Base-by-base conservation (phyloP, 2,797 vertebrate genomes). In the Phataginus tetradactyla region DNA sequence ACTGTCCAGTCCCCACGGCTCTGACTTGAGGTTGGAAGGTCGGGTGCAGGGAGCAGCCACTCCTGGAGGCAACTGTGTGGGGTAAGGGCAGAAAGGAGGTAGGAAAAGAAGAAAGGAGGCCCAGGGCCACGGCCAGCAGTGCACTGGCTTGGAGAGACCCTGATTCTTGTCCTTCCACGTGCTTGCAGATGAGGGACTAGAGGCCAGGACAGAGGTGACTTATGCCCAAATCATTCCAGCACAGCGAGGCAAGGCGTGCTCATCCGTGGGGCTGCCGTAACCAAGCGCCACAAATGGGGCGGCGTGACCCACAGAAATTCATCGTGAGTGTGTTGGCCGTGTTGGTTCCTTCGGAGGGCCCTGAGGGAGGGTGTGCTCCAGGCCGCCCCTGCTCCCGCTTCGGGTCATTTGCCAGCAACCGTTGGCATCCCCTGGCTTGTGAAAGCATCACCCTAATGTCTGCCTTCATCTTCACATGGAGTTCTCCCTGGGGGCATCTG, bases 381-480 rank as follows among this genome's bases (percentile, higher is more conserved):
- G 5, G 29, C 42, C 27, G 39, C 39, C 23, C 7, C 39, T 7
- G 6, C 39, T 10, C 32, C n/a, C 1, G 49, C 23, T 7, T 4
- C 21, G 0, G 8, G n/a, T 0, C 3, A 10, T 32, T 5, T 15
- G 63, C 84, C 15, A 49, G 27, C 18, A 1, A 12, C 9, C 14
- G 13, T 23, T 7, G 69, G 69, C 1, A 0, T 11, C 21, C 15
- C 9, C 7, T 2, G 51, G 90, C 42, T 42, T 34, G 0, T 1
- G 8, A 78, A 84, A 17, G 39, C 32, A 7, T 29, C 29, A 7
- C 7, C 49, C 32, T 0, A 3, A 8, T 21, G 37, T n/a, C 84
- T 14, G 39, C 64, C 27, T 66, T 61, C 27, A 7, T 29, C 51
- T 23, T 8, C 7, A 6, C 29, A 7, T 3, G 4, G 15, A 1